A percentile compares a stretch with the other conserved stretches of the same genome.
Conservation (phyloP, 2,113 vertebrate species). For the Onychorhynchus coronatus region DNA sequence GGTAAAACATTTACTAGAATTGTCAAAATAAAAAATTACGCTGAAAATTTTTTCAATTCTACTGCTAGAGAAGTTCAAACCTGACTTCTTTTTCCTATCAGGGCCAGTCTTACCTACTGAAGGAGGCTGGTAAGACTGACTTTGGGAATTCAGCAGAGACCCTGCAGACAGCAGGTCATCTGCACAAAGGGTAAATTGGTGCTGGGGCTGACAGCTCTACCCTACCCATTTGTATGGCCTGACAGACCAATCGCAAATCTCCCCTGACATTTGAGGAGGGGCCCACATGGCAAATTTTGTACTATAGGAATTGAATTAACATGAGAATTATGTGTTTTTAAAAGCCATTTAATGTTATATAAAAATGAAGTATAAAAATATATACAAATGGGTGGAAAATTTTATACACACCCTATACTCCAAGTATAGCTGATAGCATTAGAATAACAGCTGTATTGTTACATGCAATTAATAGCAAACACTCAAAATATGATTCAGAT, state of each 20-base stretch:
- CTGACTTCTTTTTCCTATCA: neutral
- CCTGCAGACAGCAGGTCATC: neutral
- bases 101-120: neutral
- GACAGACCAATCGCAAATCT: neutral
- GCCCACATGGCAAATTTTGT: neutral
- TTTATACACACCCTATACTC: neutral
- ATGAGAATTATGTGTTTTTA: neutral
- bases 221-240: neutral
- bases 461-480: neutral
- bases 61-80: neutral
- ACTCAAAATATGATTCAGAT: constrained; percentile 7
- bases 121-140: neutral
- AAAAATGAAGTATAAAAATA: neutral
- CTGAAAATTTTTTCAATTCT: neutral
- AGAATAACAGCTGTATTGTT: neutral
- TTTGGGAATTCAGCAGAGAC: neutral
- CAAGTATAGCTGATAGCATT: neutral
- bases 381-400: neutral
- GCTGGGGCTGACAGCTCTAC: neutral
- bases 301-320: neutral
- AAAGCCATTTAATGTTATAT: neutral
- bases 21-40: neutral
- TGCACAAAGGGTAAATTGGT: neutral
- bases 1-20: neutral
- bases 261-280: neutral